These are phyloP conservation scores for Dromiciops gliroides DNA, from an alignment of 2,113 vertebrate genomes.

Conservation along the genomic window DNA sequence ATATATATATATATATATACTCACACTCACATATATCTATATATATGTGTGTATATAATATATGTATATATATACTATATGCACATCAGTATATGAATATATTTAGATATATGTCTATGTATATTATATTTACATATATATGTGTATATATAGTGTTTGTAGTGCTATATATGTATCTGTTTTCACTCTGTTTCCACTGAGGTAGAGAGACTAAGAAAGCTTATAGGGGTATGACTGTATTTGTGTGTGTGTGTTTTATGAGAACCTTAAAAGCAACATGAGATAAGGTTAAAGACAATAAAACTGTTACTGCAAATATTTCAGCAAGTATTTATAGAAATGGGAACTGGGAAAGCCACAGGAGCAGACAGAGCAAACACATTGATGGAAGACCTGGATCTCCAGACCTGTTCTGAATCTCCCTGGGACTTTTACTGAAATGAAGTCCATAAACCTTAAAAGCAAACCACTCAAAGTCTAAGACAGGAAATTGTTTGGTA, in stretches of 20 bases:
- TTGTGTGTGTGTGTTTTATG: not conserved
- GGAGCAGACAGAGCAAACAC: slow-evolving; percentile 18
- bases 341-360: slow-evolving; percentile 5
- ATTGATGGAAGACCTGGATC: slow-evolving; percentile 53
- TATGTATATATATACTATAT: not conserved
- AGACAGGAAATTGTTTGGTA: slow-evolving; percentile 58
- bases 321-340: slow-evolving; percentile 34
- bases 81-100: not conserved
- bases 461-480: slow-evolving; percentile 61
- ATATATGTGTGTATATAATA: not conserved
- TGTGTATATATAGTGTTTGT: not conserved
- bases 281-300: slow-evolving; percentile 64
- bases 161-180: not conserved
- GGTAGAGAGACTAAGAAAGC: not conserved
- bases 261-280: slow-evolving; percentile 38
- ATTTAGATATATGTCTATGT: not conserved
- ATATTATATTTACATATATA: not conserved
- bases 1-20: too few species aligned
- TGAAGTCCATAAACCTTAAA: slow-evolving; percentile 72
- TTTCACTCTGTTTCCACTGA: not conserved
- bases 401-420: slow-evolving; percentile 44
- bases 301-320: slow-evolving; percentile 42
- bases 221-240: not conserved
- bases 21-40: too few species aligned
- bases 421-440: slow-evolving; percentile 45